Evolutionary conservation across 2,888 invertebrate genomes (phyloP), one percentile per base, ranked within the genome.

Genomic region (Polyommatus icarus): DNA sequence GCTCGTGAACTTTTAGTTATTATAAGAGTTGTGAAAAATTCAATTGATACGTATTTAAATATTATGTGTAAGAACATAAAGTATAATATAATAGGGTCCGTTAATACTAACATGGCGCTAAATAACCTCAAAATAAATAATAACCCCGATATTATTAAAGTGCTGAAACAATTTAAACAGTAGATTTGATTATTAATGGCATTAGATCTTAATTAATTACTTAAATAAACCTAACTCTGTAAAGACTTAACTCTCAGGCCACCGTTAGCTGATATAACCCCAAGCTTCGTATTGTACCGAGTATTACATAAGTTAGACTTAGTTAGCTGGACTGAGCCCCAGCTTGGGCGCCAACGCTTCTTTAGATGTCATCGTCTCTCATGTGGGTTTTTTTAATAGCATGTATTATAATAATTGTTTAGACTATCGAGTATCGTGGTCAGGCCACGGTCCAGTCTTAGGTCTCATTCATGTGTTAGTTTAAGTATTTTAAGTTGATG

Each of bases 331-430:
- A 1, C 54, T 54, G 54, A 54, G 54, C 54, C 54, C 54, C 54
- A 54, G 54, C 54, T 54, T 54, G 54, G 54, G 54, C 54, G 75
- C 73, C 78, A 78, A 81, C 79, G 80, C 79, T 81, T 87, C 82
- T 82, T 84, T 85, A 82, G 81, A 71, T 76, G 76, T 84, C 88
- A 89, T 90, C 86, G 92, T 91, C 91, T 87, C 90, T 91, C 93
- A 93, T 93, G 93, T 93, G 93, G 93, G 93, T 93, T 93, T 93
- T 93, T 93, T 93, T 93, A 93, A 93, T 93, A 89, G 93, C 93
- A 93, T 93, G 84, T 59, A 24, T 46, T 46, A 46, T 57, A 59
- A 46, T 57, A 59, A 72, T 77, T 77, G 32, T 78, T 79, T 78
- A 80, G 81, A 80, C 67, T 57, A 76, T 59, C 59, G 77, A 79